Conservation (phyloP, 2,797 vertebrate genomes). For the Pangasius sanitwongsei region DNA sequence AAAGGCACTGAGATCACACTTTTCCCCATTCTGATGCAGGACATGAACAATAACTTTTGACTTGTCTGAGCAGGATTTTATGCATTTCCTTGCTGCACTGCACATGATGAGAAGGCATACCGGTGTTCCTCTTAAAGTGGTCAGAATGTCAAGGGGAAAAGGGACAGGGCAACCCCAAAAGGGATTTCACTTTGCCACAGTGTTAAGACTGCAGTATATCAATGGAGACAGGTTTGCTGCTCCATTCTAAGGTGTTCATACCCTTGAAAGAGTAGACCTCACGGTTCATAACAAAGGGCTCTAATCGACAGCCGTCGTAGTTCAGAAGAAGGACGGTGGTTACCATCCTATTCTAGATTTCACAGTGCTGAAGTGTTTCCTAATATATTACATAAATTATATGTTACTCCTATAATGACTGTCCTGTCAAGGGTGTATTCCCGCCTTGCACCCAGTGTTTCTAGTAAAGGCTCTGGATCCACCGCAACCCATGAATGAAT, state of each 20-base stretch:
- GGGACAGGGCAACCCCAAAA: not conserved
- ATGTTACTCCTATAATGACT: not conserved
- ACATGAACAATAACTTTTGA: not conserved
- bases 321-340: not conserved
- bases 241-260: not conserved
- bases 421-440: not conserved
- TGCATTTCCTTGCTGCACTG: not conserved
- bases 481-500: not conserved
- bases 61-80: not conserved
- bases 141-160: not conserved
- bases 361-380: not conserved
- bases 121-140: not conserved
- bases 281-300: not conserved
- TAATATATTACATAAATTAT: not conserved
- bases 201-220: not conserved
- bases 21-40: not conserved
- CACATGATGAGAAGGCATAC: not conserved
- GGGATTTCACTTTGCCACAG: not conserved
- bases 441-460: not conserved
- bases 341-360: not conserved
- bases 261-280: not conserved
- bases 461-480: not conserved
- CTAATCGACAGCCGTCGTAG: not conserved
- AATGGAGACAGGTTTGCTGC: not conserved
- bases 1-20: not conserved